Evolutionary conservation across 1,140 invertebrate species (phyloP).

Genomic region (Zaprionus vittiger): DNA sequence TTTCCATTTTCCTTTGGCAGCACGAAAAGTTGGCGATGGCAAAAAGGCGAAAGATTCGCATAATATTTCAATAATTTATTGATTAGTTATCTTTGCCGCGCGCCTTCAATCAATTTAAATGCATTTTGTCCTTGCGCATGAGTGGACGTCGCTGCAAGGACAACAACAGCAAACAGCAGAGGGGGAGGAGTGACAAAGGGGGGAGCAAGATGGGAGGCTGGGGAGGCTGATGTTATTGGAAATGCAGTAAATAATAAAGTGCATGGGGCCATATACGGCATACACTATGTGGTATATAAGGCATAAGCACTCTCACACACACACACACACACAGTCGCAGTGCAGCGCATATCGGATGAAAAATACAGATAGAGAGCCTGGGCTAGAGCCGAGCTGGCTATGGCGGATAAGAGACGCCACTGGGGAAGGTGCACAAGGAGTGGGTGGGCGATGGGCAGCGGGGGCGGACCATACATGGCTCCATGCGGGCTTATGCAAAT

Average conservation of each 20-base stretch:
- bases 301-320: constrained; percentile 13
- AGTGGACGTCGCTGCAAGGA: constrained; percentile 51
- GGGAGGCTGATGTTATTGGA: constrained; percentile 30
- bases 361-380: constrained; percentile 36
- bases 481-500: constrained; percentile 53
- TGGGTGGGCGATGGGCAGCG: background rate
- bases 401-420: background rate
- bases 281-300: constrained; percentile 23
- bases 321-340: constrained; percentile 2
- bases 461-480: constrained; percentile 12
- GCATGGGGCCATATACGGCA: constrained; percentile 25
- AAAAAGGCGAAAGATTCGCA: constrained; percentile 15
- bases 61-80: constrained; percentile 60
- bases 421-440: background rate
- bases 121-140: constrained; percentile 58
- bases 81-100: constrained; percentile 55
- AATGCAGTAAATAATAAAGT: constrained; percentile 55
- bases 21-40: constrained; percentile 13
- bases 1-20: constrained; percentile 4
- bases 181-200: no score
- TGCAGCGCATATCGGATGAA: constrained; percentile 34
- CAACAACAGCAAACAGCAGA: background rate
- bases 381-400: background rate
- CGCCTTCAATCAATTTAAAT: constrained; percentile 59
- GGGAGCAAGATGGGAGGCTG: background rate